Evolutionary conservation across 2,797 vertebrate genomes (phyloP), one percentile per base, ranked within the genome.

Genomic region (Hipposideros larvatus): DNA sequence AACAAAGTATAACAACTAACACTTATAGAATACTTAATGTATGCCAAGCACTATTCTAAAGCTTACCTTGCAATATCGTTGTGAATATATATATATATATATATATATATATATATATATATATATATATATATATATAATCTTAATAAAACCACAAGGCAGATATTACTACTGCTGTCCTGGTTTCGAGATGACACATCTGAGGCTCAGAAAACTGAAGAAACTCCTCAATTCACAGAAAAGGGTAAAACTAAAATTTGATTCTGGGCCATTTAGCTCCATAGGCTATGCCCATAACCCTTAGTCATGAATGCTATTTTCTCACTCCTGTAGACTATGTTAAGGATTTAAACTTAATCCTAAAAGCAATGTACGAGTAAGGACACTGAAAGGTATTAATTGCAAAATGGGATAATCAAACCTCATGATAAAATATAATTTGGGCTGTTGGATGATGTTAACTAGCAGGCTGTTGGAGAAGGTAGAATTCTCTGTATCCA

Each of bases 271-370:
- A 31, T 74, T 70, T 75, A 41, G 26, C 28, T 70, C 10, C 63
- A 59, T n/a, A 61, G n/a, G 19, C 61, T 84, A 48, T 31, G 22
- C 10, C 51, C 13, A 51, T 57, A 68, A 59, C 59, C 26, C 24
- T 51, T 34, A 65, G 26, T 37, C n/a, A 88, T 48, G 15, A 82
- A 75, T 75, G n/a, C 5, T 51, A 92, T 95, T 82, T 43, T 34
- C 24, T 57, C 57, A 11, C 70, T 85, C 5, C 48, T 74, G 5
- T 41, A 59, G 66, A 53, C 19, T 51, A 41, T n/a, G 66, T 48
- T 82, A 80, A 80, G 11, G 24, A 21, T 89, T 93, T 94, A 70
- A 86, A 43, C n/a, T 57, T 77, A 92, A 77, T 77, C 28, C 43
- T 80, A 63, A 89, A 77, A 57, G 51, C 26, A 89, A 57, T 48